Conservation (phyloP, 2,113 vertebrate species). For the Colaptes auratus region DNA sequence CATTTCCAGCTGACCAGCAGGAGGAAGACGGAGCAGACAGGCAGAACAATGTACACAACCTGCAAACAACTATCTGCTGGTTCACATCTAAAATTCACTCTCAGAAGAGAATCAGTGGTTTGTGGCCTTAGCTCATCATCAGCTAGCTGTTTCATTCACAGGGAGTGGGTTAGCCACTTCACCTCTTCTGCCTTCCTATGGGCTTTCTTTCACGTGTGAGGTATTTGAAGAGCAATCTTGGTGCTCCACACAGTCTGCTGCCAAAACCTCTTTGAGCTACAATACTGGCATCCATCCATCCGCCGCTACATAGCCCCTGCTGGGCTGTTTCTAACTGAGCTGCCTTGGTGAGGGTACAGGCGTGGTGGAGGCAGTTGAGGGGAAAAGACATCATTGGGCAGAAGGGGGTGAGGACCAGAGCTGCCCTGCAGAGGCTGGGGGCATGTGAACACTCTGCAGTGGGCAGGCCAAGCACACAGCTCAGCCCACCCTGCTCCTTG, state of each 20-base stretch:
- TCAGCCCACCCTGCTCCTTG: fast-evolving
- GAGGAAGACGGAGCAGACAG: neutral
- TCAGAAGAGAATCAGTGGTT: neutral
- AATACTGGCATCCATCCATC: fast-evolving
- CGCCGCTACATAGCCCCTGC: neutral
- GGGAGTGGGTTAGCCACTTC: neutral
- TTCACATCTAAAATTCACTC: neutral
- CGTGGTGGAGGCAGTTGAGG: fast-evolving
- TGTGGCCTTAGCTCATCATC: neutral
- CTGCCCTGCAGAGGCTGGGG: neutral
- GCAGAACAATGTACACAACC: neutral
- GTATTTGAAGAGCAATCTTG: neutral
- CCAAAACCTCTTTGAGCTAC: fast-evolving
- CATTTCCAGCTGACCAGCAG: neutral
- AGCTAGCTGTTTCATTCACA: neutral
- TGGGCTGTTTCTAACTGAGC: fast-evolving
- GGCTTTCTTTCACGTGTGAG: fast-evolving
- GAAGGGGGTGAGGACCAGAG: neutral
- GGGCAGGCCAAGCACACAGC: neutral
- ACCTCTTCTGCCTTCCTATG: neutral
- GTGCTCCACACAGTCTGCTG: neutral
- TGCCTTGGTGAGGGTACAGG: fast-evolving
- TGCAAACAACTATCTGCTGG: neutral
- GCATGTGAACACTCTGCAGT: fast-evolving
- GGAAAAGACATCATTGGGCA: neutral